A percentile compares a stretch with the other conserved stretches of the same genome.
Conservation (phyloP, 2,888 invertebrate species). For the Chalcis sispes region DNA sequence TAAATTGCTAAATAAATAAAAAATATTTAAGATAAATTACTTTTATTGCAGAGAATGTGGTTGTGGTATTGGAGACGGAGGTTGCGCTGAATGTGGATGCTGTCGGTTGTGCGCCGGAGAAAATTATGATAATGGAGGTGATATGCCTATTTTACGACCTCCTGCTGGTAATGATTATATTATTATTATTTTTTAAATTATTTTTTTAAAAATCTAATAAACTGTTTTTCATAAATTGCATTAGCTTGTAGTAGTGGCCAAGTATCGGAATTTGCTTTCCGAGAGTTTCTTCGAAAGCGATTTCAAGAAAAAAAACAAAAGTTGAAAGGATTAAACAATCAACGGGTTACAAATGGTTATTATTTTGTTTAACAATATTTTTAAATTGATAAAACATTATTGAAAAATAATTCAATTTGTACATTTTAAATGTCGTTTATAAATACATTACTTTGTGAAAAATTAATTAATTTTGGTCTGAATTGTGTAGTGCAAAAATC, state of each 20-base stretch:
- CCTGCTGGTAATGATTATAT: slow-evolving; percentile 58
- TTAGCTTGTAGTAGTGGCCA: slow-evolving; percentile 74
- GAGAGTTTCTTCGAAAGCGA: slow-evolving; percentile 79
- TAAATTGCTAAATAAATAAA: slow-evolving; percentile 8
- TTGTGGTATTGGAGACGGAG: slow-evolving; percentile 96
- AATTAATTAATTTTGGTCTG: slow-evolving; percentile 58
- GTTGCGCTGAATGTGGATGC: slow-evolving; percentile 94
- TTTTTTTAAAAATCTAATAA: neutral
- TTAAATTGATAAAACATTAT: no score
- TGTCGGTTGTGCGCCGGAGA: slow-evolving; percentile 92
- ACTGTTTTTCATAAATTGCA: no score
- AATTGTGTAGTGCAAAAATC: slow-evolving; percentile 60
- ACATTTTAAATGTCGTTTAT: neutral
- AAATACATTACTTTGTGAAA: neutral
- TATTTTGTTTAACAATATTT: slow-evolving; percentile 4
- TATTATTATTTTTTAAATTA: slow-evolving; percentile 4
- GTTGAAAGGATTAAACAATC: slow-evolving; percentile 69
- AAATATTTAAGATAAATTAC: slow-evolving; percentile 42
- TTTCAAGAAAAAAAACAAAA: slow-evolving; percentile 79
- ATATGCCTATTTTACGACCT: slow-evolving; percentile 73
- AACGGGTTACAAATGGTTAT: slow-evolving; percentile 61
- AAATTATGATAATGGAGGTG: slow-evolving; percentile 78
- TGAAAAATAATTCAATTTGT: neutral
- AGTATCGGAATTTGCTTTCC: slow-evolving; percentile 73
- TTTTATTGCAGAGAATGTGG: slow-evolving; percentile 86